These are phyloP conservation scores for Guaruba guarouba DNA, from an alignment of 2,113 vertebrate species.

Conservation along the genomic window DNA sequence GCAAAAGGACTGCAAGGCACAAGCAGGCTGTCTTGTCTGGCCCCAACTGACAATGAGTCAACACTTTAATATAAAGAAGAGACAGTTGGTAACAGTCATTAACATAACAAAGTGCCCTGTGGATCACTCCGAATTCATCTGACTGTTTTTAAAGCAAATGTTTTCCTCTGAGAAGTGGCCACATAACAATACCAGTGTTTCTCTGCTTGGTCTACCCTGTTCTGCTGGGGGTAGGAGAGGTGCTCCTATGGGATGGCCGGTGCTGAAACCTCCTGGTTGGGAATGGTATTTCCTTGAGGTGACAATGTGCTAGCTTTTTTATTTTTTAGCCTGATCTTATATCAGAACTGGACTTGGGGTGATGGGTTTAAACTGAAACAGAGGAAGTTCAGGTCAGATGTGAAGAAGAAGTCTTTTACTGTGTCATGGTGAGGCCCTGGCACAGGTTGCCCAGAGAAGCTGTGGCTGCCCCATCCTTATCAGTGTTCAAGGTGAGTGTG, in stretches of 20 bases:
- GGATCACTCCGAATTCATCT: conserved; percentile 44
- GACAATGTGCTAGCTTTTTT: not conserved
- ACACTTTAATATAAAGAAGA: conserved; percentile 52
- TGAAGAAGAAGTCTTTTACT: not conserved
- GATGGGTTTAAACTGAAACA: not conserved
- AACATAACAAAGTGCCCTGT: conserved; percentile 58
- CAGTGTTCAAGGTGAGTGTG: not conserved
- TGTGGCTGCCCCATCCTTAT: not conserved
- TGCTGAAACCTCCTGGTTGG: not conserved
- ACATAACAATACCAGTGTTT: conserved; percentile 1
- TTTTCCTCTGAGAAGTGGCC: conserved; percentile 33
- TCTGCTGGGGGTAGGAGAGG: not conserved
- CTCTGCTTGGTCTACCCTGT: not conserved
- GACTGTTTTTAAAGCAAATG: conserved; percentile 44
- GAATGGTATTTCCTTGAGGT: not conserved
- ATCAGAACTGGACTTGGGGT: not conserved
- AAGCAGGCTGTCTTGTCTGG: conserved; percentile 43
- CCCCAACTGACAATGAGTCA: conserved; percentile 46
- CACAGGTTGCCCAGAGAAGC: not conserved
- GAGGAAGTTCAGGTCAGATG: too few relatives aligned
- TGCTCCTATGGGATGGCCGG: not conserved
- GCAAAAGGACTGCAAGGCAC: conserved; percentile 50
- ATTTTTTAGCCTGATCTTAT: not conserved
- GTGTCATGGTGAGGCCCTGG: not conserved
- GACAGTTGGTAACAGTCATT: conserved; percentile 60